Evolutionary conservation across 2,113 vertebrate species (phyloP), one percentile per base, ranked within the genome.

Genomic region (Hippocampus zosterae): DNA sequence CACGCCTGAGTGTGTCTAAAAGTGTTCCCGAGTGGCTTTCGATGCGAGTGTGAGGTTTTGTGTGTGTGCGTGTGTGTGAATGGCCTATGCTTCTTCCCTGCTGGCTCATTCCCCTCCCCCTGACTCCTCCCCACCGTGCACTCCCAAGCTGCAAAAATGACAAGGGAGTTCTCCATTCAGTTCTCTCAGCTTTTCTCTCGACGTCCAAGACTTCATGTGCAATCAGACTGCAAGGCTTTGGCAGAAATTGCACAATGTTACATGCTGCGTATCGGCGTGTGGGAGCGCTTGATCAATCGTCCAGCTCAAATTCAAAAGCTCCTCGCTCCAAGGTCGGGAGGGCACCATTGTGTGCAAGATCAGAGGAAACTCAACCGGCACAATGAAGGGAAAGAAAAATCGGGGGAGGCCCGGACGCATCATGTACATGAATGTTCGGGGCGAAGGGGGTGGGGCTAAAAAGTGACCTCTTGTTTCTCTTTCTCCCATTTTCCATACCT

Each of bases 81-180:
- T 89, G 88, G 88, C 87, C 88, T 91, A 79, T 88, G 85, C 85
- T 86, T 86, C 81, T 77, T 90, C 85, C 85, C 88, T 71, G 76
- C 85, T 81, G 83, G 79, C 86, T 78, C 75, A 44, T 85, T 86
- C 87, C 88, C 87, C 88, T 88, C 86, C 84, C 85, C 79, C 83
- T 84, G 78, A 80, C 89, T 90, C 89, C 89, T 86, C 90, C 89
- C 73, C 72, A 16, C 16, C 56, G 67, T 9, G 42, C 63, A 61
- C 82, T 81, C 79, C 77, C 76, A 67, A 19, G 23, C 76, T 83
- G 84, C 84, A 90, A 88, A 90, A 88, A 88, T 90, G 83, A 90
- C 83, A 88, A 90, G 88, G 88, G 71, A 89, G 81, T 85, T 85
- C 75, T 76, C 80, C 79, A 78, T 71, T 69, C 72, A 87, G 78